Conservation (phyloP, 1,140 invertebrate genomes). For the Agraylea sexmaculata region DNA sequence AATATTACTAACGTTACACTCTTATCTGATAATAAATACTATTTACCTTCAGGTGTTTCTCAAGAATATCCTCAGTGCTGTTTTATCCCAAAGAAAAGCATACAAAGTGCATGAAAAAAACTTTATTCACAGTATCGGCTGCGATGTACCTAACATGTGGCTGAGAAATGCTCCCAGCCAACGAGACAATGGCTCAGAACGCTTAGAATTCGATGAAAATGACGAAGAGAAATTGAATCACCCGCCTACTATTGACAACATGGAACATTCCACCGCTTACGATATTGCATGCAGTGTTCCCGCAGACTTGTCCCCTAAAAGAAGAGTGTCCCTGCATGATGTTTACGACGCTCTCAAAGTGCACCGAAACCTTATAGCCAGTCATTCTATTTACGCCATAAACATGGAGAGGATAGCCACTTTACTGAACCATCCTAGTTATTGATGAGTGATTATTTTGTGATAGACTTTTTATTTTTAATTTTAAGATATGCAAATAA, state of each 20-base stretch:
- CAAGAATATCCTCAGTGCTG: constrained; percentile 62
- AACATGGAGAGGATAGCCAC: constrained; percentile 46
- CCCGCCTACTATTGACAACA: constrained; percentile 38
- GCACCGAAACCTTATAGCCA: constrained; percentile 43
- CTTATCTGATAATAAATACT: background rate
- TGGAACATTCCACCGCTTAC: constrained; percentile 33
- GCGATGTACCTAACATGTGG: constrained; percentile 57
- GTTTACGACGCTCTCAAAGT: constrained; percentile 40
- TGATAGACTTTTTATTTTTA: too few species aligned
- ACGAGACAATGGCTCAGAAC: constrained; percentile 34
- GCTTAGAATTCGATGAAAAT: constrained; percentile 38
- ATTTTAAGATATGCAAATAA: too few species aligned
- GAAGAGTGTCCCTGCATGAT: constrained; percentile 40
- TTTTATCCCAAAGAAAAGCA: constrained; percentile 58
- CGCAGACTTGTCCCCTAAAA: constrained; percentile 27
- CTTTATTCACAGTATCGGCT: constrained; percentile 62
- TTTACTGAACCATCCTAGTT: constrained; percentile 43
- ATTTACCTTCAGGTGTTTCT: constrained; percentile 43
- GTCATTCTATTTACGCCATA: constrained; percentile 44
- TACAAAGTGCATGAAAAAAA: constrained; percentile 54
- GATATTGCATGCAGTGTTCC: constrained; percentile 38
- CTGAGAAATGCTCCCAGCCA: constrained; percentile 44
- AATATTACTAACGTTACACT: background rate
- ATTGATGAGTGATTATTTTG: constrained; percentile 22
- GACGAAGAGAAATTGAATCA: constrained; percentile 35